Conservation (phyloP, 2,888 invertebrate genomes). For the Cantharis nigra region DNA sequence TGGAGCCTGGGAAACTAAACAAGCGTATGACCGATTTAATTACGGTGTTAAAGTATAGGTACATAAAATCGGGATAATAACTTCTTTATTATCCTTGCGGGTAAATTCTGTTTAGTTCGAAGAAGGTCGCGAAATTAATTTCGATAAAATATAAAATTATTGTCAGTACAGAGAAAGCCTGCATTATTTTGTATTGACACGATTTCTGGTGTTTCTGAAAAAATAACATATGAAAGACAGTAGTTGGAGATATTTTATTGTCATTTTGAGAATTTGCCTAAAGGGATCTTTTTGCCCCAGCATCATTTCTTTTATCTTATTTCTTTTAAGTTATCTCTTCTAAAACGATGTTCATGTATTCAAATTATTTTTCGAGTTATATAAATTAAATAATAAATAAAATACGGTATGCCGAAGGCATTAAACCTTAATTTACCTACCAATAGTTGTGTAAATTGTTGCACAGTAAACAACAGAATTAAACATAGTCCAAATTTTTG, state of each 20-base stretch:
- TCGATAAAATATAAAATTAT: too few species aligned
- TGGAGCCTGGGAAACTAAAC: slow-evolving; percentile 24
- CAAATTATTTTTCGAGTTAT: too few species aligned
- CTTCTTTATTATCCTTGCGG: not conserved
- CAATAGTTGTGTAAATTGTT: slow-evolving; percentile 88
- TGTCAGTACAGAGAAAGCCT: too few species aligned
- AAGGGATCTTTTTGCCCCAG: too few species aligned
- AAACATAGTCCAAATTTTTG: slow-evolving; percentile 79
- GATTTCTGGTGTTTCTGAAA: not conserved
- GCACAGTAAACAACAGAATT: slow-evolving; percentile 86
- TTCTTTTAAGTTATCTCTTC: not conserved
- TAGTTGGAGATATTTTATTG: too few species aligned
- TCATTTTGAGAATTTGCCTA: too few species aligned
- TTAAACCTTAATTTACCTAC: slow-evolving; percentile 59
- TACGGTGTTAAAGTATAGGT: not conserved
- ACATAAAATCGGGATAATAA: not conserved
- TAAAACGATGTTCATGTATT: not conserved
- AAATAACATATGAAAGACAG: not conserved
- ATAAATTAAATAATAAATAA: too few species aligned
- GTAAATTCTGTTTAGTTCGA: not conserved
- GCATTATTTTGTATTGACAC: not conserved
- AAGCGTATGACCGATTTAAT: not conserved
- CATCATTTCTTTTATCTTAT: too few species aligned
- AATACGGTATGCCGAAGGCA: not conserved
- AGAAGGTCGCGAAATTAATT: not conserved